Conservation (phyloP, 2,113 vertebrate genomes). For the Stictonetta naevosa region DNA sequence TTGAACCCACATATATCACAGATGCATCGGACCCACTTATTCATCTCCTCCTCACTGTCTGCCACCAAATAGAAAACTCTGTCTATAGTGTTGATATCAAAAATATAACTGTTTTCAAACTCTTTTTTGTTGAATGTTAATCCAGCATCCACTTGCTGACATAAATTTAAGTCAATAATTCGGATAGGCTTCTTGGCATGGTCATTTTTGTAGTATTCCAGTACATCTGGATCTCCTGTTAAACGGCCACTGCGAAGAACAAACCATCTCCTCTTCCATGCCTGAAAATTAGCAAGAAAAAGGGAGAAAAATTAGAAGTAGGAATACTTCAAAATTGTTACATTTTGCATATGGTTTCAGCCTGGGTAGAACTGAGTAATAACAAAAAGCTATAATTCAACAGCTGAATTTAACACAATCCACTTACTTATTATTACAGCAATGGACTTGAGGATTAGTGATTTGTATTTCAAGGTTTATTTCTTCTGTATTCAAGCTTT, state of each 20-base stretch:
- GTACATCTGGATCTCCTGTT: conserved; percentile 94
- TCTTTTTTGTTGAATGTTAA: conserved; percentile 98
- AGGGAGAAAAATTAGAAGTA: neutral
- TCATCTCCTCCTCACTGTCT: conserved; percentile 99
- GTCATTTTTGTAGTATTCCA: conserved; percentile 99
- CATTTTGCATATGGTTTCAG: neutral
- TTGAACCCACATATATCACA: conserved; percentile 99
- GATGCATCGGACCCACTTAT: conserved; percentile 99
- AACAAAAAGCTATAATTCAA: neutral
- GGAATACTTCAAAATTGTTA: neutral
- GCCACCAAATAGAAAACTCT: conserved; percentile 98
- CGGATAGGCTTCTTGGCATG: conserved; percentile 98
- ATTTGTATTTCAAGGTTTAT: neutral
- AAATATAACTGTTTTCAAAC: conserved; percentile 99
- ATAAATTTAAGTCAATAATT: conserved; percentile 98
- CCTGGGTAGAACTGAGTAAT: neutral
- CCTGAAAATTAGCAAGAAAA: conserved; percentile 77
- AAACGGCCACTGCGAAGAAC: conserved; percentile 95
- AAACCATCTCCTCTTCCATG: conserved; percentile 99
- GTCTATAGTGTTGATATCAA: conserved; percentile 98
- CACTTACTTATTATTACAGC: neutral
- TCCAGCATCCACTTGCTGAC: conserved; percentile 98
- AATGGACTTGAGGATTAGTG: neutral
- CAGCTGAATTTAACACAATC: neutral
- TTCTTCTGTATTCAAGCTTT: neutral